phyloP scores from a whole-genome alignment of 2,888 invertebrate species.

The Nomada ruficornis region DNA sequence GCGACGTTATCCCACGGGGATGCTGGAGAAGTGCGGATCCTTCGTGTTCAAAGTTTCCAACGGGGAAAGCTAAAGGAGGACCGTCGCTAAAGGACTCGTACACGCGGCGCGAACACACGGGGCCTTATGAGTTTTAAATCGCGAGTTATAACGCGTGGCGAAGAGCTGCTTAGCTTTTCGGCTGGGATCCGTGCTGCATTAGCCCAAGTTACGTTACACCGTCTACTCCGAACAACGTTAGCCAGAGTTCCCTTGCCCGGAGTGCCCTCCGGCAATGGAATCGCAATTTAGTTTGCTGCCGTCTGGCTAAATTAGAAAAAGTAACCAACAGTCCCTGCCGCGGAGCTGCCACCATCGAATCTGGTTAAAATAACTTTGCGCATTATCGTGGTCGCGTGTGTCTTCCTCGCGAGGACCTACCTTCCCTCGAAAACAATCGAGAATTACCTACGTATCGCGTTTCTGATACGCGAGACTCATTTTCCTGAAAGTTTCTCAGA shows the following conservation, averaged over 20 bases:
- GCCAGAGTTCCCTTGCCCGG: constrained; percentile 16
- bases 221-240: constrained; percentile 36
- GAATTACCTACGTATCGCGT: background rate
- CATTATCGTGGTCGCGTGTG: constrained; percentile 35
- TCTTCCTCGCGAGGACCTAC: background rate
- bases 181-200: constrained; percentile 49
- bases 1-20: constrained; percentile 57
- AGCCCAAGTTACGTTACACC: constrained; percentile 32
- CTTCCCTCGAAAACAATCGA: background rate
- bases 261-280: constrained; percentile 23
- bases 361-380: constrained; percentile 53
- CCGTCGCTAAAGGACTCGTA: constrained; percentile 59
- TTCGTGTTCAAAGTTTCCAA: constrained; percentile 54
- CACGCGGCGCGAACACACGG: constrained; percentile 37
- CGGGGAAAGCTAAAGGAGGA: constrained; percentile 27
- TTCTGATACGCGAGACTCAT: background rate
- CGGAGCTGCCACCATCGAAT: constrained; percentile 34
- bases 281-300: constrained; percentile 43
- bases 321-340: constrained; percentile 27
- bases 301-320: constrained; percentile 59
- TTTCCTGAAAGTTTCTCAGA: background rate
- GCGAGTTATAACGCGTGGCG: constrained; percentile 65
- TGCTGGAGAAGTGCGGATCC: constrained; percentile 53
- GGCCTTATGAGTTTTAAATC: constrained; percentile 72
- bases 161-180: constrained; percentile 54